Percentiles rank a stretch among this genome's conserved stretches.
Evolutionary conservation across 2,797 vertebrate species (phyloP).

Genomic region (Microchirus variegatus): DNA sequence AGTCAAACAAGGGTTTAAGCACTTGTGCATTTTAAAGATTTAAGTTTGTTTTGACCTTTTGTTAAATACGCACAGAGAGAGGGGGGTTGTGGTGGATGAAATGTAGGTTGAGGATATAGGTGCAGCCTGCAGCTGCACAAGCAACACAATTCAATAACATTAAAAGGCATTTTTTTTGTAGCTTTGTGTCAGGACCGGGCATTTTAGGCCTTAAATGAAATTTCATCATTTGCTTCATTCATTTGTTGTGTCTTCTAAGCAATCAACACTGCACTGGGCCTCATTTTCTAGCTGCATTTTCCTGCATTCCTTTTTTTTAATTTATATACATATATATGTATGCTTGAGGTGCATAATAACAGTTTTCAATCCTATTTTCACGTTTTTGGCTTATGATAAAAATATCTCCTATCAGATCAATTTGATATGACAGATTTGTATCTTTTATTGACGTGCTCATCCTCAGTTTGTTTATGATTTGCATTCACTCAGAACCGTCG

Average conservation of each 20-base stretch:
- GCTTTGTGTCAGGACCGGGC: slow-evolving; percentile 8
- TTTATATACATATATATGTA: not conserved
- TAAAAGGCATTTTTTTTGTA: slow-evolving; percentile 2
- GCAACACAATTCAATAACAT: slow-evolving; percentile 10
- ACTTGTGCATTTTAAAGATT: slow-evolving; percentile 28
- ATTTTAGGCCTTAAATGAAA: slow-evolving; percentile 16
- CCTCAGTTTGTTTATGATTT: slow-evolving; percentile 23
- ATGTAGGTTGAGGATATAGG: slow-evolving; percentile 47
- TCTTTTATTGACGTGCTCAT: slow-evolving; percentile 24
- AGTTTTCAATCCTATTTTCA: slow-evolving; percentile 10
- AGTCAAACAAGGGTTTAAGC: slow-evolving; percentile 16
- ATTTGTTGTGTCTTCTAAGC: slow-evolving; percentile 4
- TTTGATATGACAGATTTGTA: slow-evolving; percentile 21
- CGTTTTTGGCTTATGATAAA: slow-evolving; percentile 1
- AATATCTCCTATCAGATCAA: slow-evolving; percentile 9
- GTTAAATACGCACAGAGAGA: slow-evolving; percentile 12
- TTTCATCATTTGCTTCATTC: slow-evolving; percentile 18
- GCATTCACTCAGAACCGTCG: slow-evolving; percentile 11
- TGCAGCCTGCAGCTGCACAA: slow-evolving; percentile 50
- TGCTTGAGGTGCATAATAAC: slow-evolving; percentile 7
- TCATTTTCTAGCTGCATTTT: slow-evolving; percentile 56
- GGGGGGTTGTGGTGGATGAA: slow-evolving; percentile 9
- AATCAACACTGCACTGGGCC: slow-evolving; percentile 62
- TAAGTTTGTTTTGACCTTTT: slow-evolving; percentile 26
- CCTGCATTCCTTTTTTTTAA: slow-evolving; percentile 26